These are phyloP conservation scores for Drosophila sordidula DNA, from an alignment of 2,888 invertebrate genomes.

Conservation along the genomic window DNA sequence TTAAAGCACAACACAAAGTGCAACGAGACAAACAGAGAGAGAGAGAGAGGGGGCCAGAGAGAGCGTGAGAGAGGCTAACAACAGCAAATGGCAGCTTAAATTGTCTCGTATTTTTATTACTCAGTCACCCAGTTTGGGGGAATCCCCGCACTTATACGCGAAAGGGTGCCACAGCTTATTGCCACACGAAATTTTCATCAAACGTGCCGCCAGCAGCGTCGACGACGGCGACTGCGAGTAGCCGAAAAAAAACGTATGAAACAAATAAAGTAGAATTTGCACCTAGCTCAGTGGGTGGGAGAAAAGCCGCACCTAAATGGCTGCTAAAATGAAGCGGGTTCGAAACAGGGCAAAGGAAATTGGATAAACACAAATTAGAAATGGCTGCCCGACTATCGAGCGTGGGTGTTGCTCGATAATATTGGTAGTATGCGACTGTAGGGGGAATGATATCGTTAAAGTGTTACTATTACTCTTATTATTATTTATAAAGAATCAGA, in stretches of 20 bases:
- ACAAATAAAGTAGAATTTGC: conserved; percentile 58
- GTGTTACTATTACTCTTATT: no score
- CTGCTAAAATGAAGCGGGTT: background rate
- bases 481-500: no score
- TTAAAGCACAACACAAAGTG: conserved; percentile 49
- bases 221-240: conserved; percentile 9
- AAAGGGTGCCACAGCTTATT: conserved; percentile 54
- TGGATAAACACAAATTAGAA: conserved; percentile 5
- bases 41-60: no score
- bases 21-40: background rate
- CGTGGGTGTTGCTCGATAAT: no score
- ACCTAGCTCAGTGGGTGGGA: conserved; percentile 13
- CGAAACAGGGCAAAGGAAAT: background rate
- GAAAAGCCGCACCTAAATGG: conserved; percentile 5
- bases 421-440: no score
- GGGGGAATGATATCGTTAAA: no score
- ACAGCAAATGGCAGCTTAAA: conserved; percentile 49
- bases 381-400: no score
- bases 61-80: no score
- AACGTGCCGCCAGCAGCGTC: conserved; percentile 14
- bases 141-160: conserved; percentile 12
- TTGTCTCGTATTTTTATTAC: conserved; percentile 68
- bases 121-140: conserved; percentile 7
- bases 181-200: conserved; percentile 30
- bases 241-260: conserved; percentile 51